phyloP scores from a whole-genome alignment of 2,888 invertebrate genomes.

The Patella depressa region DNA sequence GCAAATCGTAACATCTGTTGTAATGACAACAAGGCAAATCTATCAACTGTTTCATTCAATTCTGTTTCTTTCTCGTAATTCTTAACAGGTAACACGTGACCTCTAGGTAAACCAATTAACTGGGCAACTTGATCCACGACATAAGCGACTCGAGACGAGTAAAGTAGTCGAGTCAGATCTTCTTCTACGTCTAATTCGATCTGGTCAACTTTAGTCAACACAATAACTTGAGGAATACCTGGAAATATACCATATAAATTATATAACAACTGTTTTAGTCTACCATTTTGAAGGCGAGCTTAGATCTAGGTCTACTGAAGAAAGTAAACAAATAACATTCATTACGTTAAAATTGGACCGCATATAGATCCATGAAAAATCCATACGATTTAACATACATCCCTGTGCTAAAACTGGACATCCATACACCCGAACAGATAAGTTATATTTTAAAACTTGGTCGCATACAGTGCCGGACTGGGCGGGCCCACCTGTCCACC shows the following conservation, averaged over 20 bases:
- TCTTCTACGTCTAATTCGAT: constrained; percentile 32
- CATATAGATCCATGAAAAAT: too few species aligned
- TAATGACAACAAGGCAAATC: constrained; percentile 33
- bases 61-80: constrained; percentile 42
- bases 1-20: constrained; percentile 35
- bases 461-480: too few species aligned
- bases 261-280: background rate
- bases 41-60: constrained; percentile 31
- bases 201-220: constrained; percentile 44
- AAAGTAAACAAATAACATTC: background rate
- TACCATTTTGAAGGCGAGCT: constrained; percentile 35
- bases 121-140: constrained; percentile 33
- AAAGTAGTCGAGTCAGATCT: constrained; percentile 26
- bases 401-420: too few species aligned
- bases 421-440: too few species aligned
- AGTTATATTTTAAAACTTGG: too few species aligned
- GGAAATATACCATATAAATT: constrained; percentile 29
- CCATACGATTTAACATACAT: too few species aligned
- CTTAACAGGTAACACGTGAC: constrained; percentile 39
- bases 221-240: constrained; percentile 31
- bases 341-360: too few species aligned
- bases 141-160: constrained; percentile 25
- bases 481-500: too few species aligned
- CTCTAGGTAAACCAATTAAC: constrained; percentile 35
- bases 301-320: constrained; percentile 26